Evolutionary conservation across 2,113 vertebrate genomes (phyloP).

Genomic region (Balaenoptera acutorostrata): DNA sequence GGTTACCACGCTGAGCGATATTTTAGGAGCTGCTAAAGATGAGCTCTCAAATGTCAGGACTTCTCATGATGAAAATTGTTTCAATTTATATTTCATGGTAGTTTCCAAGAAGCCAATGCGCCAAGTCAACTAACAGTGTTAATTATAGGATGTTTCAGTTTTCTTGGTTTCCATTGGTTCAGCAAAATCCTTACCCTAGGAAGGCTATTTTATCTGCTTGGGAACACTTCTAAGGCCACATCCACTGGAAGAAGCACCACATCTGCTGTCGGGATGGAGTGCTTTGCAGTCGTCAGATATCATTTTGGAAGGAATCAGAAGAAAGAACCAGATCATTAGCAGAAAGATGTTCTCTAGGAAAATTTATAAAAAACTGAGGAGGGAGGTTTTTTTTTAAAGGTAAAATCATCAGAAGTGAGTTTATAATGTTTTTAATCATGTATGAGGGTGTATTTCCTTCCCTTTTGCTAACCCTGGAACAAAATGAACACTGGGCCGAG

Average conservation of each 20-base stretch:
- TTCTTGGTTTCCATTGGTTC: not conserved
- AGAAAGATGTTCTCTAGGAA: not conserved
- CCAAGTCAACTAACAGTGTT: not conserved
- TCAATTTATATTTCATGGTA: not conserved
- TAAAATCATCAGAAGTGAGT: not conserved
- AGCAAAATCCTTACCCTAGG: not conserved
- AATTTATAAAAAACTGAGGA: not conserved
- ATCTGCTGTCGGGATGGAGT: rapidly evolving
- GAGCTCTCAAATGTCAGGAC: not conserved
- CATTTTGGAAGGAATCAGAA: not conserved
- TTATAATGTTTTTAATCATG: not conserved
- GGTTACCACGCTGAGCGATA: rapidly evolving
- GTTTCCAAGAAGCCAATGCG: not conserved
- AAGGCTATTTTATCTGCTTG: not conserved
- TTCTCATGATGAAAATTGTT: not conserved
- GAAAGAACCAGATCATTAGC: not conserved
- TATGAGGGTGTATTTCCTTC: not conserved
- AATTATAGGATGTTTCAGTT: not conserved
- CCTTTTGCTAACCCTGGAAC: not conserved
- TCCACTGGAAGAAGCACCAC: not conserved
- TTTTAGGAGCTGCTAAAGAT: not conserved
- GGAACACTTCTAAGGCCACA: not conserved
- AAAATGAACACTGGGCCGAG: not conserved
- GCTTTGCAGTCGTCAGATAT: not conserved
- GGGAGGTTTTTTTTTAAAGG: not conserved